Evolutionary conservation across 2,113 vertebrate species (phyloP).

Genomic region (Macrotus californicus): DNA sequence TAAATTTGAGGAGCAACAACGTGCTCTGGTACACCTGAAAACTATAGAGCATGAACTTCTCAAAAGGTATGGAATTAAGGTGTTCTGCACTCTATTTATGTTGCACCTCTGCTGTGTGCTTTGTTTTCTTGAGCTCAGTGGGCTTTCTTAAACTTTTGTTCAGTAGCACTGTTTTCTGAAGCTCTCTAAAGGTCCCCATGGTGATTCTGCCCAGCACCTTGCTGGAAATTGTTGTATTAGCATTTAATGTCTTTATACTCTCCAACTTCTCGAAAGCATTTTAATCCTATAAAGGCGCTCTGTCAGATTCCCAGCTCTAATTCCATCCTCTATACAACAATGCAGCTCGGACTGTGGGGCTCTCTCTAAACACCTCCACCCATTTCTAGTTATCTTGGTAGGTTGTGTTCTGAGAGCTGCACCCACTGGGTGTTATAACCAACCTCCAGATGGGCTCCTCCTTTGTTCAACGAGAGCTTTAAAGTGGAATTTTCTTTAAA

Average conservation of each 20-base stretch:
- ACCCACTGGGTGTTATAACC: neutral
- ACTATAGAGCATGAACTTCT: constrained; percentile 90
- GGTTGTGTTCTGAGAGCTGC: neutral
- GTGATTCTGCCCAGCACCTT: neutral
- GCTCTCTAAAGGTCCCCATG: constrained; percentile 28
- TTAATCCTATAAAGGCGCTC: constrained; percentile 59
- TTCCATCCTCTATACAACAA: constrained; percentile 2
- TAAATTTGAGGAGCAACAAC: constrained; percentile 85
- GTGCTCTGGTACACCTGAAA: constrained; percentile 85
- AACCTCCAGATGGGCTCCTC: neutral
- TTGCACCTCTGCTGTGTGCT: neutral
- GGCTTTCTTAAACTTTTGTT: constrained; percentile 37
- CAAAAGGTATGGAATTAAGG: constrained; percentile 80
- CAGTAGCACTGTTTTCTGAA: constrained; percentile 12
- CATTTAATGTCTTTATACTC: constrained; percentile 38
- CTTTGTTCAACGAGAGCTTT: neutral
- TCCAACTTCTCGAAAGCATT: constrained; percentile 46
- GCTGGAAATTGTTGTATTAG: constrained; percentile 28
- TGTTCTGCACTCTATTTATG: neutral
- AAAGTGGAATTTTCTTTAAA: neutral
- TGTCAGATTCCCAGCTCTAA: constrained; percentile 46
- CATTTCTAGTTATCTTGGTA: neutral
- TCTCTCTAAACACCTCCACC: constrained; percentile 34
- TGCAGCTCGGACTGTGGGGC: neutral
- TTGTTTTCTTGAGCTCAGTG: constrained; percentile 18